Evolutionary conservation across 2,113 vertebrate species (phyloP).

Genomic region (Seriola rivoliana): DNA sequence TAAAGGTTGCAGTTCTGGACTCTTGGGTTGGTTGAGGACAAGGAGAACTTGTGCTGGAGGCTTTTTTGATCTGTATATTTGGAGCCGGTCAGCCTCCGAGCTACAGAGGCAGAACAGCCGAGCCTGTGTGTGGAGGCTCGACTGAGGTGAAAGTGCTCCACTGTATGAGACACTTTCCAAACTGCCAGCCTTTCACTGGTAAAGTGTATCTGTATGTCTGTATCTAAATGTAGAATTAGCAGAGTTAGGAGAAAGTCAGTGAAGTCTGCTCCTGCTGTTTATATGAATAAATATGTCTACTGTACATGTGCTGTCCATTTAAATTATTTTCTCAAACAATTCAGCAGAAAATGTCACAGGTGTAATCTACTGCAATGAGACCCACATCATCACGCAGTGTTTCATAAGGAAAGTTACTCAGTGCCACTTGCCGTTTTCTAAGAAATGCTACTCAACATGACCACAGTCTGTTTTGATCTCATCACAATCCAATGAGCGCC

Average conservation of each 20-base stretch:
- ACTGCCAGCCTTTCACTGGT: conserved; percentile 39
- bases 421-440: not conserved
- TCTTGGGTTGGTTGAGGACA: conserved; percentile 50
- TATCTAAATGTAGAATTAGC: conserved; percentile 48
- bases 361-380: not conserved
- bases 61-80: conserved; percentile 70
- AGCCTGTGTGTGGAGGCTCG: conserved; percentile 61
- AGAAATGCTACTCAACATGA: not conserved
- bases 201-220: conserved; percentile 43
- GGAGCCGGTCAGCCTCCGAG: conserved; percentile 45
- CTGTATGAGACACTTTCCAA: conserved; percentile 59
- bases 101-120: conserved; percentile 67
- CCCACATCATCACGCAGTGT: not conserved
- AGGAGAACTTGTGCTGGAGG: conserved; percentile 73
- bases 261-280: conserved; percentile 25
- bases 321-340: not conserved
- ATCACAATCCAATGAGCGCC: not conserved
- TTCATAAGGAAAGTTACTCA: not conserved
- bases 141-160: conserved; percentile 57
- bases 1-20: conserved; percentile 9
- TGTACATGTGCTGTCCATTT: not conserved
- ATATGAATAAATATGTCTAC: conserved; percentile 48
- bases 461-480: not conserved
- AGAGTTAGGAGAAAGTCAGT: conserved; percentile 8
- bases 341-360: not conserved